phyloP scores from a whole-genome alignment of 2,888 invertebrate species.

The Drosophila anomelani region DNA sequence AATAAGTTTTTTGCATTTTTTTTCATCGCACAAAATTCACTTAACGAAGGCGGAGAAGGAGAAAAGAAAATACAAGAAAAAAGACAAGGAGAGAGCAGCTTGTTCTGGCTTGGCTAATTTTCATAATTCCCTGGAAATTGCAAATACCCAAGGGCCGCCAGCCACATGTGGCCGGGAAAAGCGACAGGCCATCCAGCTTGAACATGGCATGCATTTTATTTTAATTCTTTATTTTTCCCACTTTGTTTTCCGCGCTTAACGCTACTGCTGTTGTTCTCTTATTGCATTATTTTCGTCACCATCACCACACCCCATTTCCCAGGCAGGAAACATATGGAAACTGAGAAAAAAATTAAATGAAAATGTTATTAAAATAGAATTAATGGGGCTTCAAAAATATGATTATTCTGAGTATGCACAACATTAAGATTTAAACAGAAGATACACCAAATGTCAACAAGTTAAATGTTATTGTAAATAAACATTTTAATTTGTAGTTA shows the following conservation, averaged over 20 bases:
- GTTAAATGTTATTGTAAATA: background rate
- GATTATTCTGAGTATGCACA: background rate
- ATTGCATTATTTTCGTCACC: conserved; percentile 52
- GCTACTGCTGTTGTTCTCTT: conserved; percentile 18
- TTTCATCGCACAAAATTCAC: conserved; percentile 57
- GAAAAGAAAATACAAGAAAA: background rate
- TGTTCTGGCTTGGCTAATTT: conserved; percentile 75
- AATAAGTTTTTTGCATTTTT: conserved; percentile 51
- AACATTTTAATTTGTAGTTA: no score
- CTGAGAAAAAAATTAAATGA: background rate
- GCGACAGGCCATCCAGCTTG: conserved; percentile 62
- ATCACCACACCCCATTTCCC: conserved; percentile 48
- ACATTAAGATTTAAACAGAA: background rate
- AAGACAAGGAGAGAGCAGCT: background rate
- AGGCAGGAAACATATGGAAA: conserved; percentile 52
- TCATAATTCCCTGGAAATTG: conserved; percentile 79
- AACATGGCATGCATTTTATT: conserved; percentile 78
- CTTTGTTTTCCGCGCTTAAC: conserved; percentile 16
- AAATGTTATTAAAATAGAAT: background rate
- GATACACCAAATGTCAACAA: background rate
- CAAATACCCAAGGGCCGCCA: conserved; percentile 29
- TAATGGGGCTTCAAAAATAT: conserved; percentile 1
- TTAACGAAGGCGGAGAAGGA: conserved; percentile 38
- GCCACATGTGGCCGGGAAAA: conserved; percentile 62
- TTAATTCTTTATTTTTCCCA: conserved; percentile 34